Evolutionary conservation across 1,140 invertebrate species (phyloP), one percentile per base, ranked within the genome.

Genomic region (Temnothorax curvispinosus): DNA sequence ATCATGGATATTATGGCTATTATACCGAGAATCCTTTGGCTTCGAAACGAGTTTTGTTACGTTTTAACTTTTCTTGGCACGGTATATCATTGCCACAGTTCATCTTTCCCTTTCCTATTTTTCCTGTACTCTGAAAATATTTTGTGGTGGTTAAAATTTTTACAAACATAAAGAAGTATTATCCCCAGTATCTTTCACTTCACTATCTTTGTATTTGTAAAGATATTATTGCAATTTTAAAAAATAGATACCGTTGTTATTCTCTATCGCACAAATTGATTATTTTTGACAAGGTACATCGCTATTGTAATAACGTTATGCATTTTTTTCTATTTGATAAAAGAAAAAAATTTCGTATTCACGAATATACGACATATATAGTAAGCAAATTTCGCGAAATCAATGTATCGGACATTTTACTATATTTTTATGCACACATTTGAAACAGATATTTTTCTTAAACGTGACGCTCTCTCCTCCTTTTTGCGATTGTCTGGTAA

Each of bases 1-100:
- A 50, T 58, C 62, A 65, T 38, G 18, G 72, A 85, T 85, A 76
- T 85, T 85, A 76, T 75, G 11, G 18, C 52, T 58, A 58, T 64
- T 74, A 41, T 74, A 21, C 13, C n/a, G 44, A 62, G 50, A 76
- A 38, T 58, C 75, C 50, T 67, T 84, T 74, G n/a, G 44, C 47
- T 62, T 27, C 11, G 15, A 62, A 87, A 13, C 65, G 35, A 74
- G 67, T 47, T 82, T 82, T 74, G 54, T 82, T 74, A 47, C 27
- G 11, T 60, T 47, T 32, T 50, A 75, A 71, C 9, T 81, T 80
- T 8, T 69, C 47, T 38, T 69, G 8, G 15, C 47, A 18, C 8
- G 8, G 47, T 50, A 32, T 41, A 13, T 41, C n/a, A 11, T 21
- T 58, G 44, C 8, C 13, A 7, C 7, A 9, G 1, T 54, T 35